A percentile compares a stretch with the other conserved stretches of the same genome.
These are phyloP conservation scores for Aphaenogaster ashmeadi DNA, from an alignment of 1,140 invertebrate genomes.

Conservation along the genomic window DNA sequence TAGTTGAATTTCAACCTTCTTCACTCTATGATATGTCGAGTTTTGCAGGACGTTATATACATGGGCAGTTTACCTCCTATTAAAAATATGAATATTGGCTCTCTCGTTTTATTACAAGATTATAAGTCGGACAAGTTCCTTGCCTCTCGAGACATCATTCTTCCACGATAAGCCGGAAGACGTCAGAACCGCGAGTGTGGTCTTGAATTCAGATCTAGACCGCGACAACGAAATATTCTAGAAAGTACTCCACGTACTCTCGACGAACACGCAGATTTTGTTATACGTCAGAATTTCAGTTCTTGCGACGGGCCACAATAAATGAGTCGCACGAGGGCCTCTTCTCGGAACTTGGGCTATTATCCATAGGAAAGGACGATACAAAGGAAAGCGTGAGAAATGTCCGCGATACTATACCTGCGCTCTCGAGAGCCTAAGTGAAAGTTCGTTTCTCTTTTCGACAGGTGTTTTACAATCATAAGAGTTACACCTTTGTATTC, in stretches of 20 bases:
- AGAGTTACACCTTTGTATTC: neutral
- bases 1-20: conserved; percentile 11
- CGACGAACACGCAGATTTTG: neutral
- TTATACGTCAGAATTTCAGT: too few relatives aligned
- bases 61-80: neutral
- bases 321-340: neutral
- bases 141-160: neutral
- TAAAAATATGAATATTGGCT: neutral
- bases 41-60: neutral
- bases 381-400: conserved; percentile 70
- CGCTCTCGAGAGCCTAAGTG: conserved; percentile 56
- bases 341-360: neutral
- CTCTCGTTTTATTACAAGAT: neutral
- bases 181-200: neutral
- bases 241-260: neutral
- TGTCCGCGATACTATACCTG: conserved; percentile 17
- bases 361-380: conserved; percentile 48
- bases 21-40: neutral
- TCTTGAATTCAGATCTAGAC: neutral
- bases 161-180: neutral
- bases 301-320: neutral
- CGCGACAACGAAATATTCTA: neutral
- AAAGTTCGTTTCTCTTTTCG: conserved; percentile 60
- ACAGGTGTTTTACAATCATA: conserved; percentile 4
- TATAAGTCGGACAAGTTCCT: neutral